Evolutionary conservation across 2,888 invertebrate genomes (phyloP).

Genomic region (Gastrophysa polygoni): DNA sequence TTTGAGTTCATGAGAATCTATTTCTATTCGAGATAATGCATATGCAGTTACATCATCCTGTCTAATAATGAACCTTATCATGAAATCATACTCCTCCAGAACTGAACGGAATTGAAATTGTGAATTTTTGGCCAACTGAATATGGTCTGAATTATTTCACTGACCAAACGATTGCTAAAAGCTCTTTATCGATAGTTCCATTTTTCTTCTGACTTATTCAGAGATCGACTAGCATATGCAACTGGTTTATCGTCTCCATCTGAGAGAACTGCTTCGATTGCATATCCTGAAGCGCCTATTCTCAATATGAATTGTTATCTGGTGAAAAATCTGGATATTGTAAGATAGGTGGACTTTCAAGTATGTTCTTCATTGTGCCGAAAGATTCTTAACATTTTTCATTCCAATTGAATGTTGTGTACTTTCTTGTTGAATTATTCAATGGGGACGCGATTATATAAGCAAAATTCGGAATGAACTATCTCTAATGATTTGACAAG

Average conservation of each 20-base stretch:
- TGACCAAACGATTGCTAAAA: background rate
- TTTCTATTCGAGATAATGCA: no score
- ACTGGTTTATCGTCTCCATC: conserved; percentile 20
- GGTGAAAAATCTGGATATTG: no score
- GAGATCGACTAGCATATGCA: conserved; percentile 26
- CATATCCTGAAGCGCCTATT: conserved; percentile 25
- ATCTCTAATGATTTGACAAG: no score
- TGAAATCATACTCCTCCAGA: conserved; percentile 21
- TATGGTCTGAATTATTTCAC: conserved; percentile 13
- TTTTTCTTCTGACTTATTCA: conserved; percentile 24
- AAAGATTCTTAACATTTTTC: no score
- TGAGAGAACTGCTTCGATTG: conserved; percentile 20
- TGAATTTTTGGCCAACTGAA: background rate
- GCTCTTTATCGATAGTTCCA: background rate
- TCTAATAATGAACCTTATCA: background rate
- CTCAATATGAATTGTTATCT: no score
- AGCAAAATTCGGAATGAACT: no score
- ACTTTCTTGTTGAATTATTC: no score
- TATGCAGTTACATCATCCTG: no score
- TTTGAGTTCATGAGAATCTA: background rate
- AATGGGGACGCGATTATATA: no score
- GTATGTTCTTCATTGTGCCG: no score
- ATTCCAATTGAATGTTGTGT: no score
- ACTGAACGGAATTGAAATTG: conserved; percentile 8
- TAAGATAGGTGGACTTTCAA: no score